phyloP scores from a whole-genome alignment of 2,113 vertebrate genomes.

The Crotalus helleri region DNA sequence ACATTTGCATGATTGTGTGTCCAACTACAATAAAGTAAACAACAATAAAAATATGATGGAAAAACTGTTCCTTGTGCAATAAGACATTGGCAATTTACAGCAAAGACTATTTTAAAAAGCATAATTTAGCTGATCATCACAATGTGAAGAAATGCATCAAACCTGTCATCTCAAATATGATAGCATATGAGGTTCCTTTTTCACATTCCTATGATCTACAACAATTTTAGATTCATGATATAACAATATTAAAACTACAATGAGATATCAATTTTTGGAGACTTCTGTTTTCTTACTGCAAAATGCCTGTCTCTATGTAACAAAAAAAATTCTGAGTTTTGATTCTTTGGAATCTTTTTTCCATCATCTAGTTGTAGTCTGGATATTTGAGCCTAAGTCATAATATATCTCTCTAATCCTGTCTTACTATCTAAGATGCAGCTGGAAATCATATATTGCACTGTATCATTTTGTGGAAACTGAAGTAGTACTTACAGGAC shows the following conservation, averaged over 20 bases:
- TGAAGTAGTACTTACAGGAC: neutral
- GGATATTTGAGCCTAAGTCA: neutral
- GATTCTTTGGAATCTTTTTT: neutral
- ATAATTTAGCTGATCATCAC: slow-evolving; percentile 42
- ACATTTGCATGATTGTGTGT: too few relatives aligned
- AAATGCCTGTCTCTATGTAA: neutral
- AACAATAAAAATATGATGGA: neutral
- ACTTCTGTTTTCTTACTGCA: slow-evolving; percentile 9
- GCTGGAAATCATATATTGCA: neutral
- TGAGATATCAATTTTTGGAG: slow-evolving; percentile 8
- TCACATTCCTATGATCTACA: slow-evolving; percentile 1
- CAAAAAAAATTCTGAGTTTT: neutral
- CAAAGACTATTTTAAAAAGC: slow-evolving; percentile 34
- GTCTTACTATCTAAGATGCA: neutral
- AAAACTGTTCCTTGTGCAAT: neutral
- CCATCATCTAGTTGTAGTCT: neutral
- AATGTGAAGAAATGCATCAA: slow-evolving; percentile 40
- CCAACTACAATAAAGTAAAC: too few relatives aligned
- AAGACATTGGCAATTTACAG: slow-evolving; percentile 11
- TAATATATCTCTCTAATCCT: neutral
- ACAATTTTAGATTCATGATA: slow-evolving; percentile 14
- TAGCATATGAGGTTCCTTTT: slow-evolving; percentile 32
- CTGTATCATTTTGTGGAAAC: neutral
- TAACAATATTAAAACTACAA: neutral
- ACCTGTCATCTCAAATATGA: slow-evolving; percentile 35